Conservation (phyloP, 1,140 invertebrate species). For the Temnothorax curvispinosus region DNA sequence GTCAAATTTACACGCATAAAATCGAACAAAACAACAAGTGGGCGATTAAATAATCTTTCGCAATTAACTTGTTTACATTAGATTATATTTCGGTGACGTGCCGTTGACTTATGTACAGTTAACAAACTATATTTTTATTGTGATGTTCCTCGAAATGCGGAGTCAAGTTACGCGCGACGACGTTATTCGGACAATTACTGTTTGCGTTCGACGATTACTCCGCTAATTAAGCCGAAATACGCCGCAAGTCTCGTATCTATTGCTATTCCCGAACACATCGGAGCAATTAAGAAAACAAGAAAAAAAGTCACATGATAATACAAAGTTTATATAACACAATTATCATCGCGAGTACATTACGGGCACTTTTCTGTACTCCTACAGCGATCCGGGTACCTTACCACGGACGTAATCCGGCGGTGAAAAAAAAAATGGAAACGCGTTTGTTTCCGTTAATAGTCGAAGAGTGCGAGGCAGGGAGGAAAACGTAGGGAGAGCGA, state of each 20-base stretch:
- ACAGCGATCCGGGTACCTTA: not conserved
- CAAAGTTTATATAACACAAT: conserved; percentile 56
- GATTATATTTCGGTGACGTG: not conserved
- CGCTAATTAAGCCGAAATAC: not conserved
- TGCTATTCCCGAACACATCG: conserved; percentile 1
- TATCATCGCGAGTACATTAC: conserved; percentile 12
- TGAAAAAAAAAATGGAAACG: not conserved
- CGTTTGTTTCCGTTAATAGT: not conserved
- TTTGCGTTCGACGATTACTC: not conserved
- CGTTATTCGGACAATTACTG: not conserved
- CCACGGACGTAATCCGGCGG: not conserved
- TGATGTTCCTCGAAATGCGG: not conserved
- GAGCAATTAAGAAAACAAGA: conserved; percentile 30
- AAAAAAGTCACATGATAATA: conserved; percentile 36
- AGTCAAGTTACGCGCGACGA: not conserved
- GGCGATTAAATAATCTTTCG: not conserved
- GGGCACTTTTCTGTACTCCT: not conserved
- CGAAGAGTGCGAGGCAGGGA: not conserved
- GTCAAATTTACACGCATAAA: conserved; percentile 35
- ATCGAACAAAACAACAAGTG: not conserved
- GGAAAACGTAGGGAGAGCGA: not conserved
- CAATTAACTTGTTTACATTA: not conserved
- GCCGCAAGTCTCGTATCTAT: not conserved
- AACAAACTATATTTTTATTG: not conserved
- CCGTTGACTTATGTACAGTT: not conserved